Conservation (phyloP, 2,113 vertebrate genomes). For the Ciconia stormi region DNA sequence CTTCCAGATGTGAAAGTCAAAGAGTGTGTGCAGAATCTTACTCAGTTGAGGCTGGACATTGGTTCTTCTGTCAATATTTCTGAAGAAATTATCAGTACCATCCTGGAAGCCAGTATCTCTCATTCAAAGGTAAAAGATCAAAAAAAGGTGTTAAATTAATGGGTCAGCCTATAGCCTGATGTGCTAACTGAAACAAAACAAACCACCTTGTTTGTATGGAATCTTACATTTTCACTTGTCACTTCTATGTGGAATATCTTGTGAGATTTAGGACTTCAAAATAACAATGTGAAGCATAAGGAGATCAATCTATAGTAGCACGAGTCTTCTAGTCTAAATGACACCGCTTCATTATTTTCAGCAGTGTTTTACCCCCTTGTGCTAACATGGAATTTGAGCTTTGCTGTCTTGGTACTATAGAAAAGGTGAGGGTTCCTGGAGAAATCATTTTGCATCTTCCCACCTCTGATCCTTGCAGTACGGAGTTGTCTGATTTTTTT, state of each 20-base stretch:
- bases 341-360: not conserved
- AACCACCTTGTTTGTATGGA: not conserved
- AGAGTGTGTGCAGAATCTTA: conserved; percentile 54
- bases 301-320: not conserved
- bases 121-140: conserved; percentile 53
- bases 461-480: not conserved
- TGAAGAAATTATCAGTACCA: not conserved
- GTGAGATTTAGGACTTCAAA: not conserved
- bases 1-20: conserved; percentile 63
- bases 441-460: not conserved
- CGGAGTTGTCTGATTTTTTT: not conserved
- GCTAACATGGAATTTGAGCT: not conserved
- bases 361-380: not conserved
- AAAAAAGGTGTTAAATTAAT: not conserved
- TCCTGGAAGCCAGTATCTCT: conserved; percentile 61
- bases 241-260: not conserved
- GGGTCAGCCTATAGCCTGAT: not conserved
- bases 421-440: not conserved
- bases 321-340: not conserved
- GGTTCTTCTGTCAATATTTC: conserved; percentile 54
- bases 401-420: not conserved
- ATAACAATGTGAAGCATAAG: not conserved
- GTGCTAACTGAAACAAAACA: not conserved
- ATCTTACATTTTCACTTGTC: not conserved
- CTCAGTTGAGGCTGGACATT: conserved; percentile 35